Evolutionary conservation across 1,140 invertebrate genomes (phyloP), one percentile per base, ranked within the genome.

Genomic region (Eubasilissa regina): DNA sequence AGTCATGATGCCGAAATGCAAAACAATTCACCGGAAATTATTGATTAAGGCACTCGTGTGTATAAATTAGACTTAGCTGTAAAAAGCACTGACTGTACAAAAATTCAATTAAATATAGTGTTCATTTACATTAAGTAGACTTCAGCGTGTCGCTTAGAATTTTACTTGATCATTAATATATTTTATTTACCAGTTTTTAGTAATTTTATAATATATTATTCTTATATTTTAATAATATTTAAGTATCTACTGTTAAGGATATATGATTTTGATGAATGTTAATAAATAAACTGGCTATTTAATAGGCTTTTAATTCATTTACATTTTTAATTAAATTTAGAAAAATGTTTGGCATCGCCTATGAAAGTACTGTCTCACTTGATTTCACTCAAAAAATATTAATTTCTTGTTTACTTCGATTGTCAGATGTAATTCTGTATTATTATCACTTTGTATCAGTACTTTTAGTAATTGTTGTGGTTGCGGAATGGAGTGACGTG

Each of bases 21-120:
- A 11, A 48, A 68, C 45, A 44, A 15, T 55, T 45, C 62, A 4
- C 17, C 60, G 43, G 35, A 68, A 43, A 44, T 66, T n/a, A 51
- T 13, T 47, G 15, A 68, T 21, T 48, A 73, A 73, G n/a, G 68
- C 68, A 51, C 51, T 10, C 17, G 12, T n/a, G 21, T 47, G 17
- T 68, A 68, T 47, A 8, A 43, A 25, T 25, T 73, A 73, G 19
- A 25, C 13, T 60, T 77, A 56, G 45, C 43, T 77, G 47, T 66
- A 51, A 62, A 68, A 77, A 70, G 75, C 75, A 77, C 75, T 77
- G 75, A 62, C 47, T 77, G 75, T 77, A 77, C 75, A 77, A 77
- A 35, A 77, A 62, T 66, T 77, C 60, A 68, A 68, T 66, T 77
- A 68, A 77, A 58, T 55, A 35, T 64, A 47, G 43, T 64, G 45